These are phyloP conservation scores for Parazoanthus swiftii DNA, from an alignment of 92 coral and sea anemone genomes.

Conservation along the genomic window DNA sequence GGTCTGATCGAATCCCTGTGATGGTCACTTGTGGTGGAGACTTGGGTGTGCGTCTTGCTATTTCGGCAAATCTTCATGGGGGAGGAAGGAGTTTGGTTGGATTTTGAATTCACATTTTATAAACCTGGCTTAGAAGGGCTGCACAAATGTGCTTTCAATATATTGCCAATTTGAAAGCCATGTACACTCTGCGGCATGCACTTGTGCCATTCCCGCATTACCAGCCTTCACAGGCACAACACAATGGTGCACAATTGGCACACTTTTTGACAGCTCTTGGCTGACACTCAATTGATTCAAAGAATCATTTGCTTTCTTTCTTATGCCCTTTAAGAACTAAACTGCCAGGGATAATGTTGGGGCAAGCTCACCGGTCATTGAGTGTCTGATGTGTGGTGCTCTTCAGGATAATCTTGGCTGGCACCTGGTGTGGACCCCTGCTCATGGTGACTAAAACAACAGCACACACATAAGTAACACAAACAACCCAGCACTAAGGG, in stretches of 20 bases:
- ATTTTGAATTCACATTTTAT: slow-evolving; percentile 57
- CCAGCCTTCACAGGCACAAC: slow-evolving; percentile 25
- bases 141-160: slow-evolving; percentile 24
- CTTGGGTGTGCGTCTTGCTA: slow-evolving; percentile 74
- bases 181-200: neutral
- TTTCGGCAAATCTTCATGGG: slow-evolving; percentile 93
- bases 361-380: slow-evolving; percentile 96
- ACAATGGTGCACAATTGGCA: slow-evolving; percentile 32
- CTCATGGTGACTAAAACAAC: slow-evolving; percentile 40
- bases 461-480: slow-evolving; percentile 7
- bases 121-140: slow-evolving; percentile 43
- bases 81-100: slow-evolving; percentile 66
- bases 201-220: slow-evolving; percentile 26
- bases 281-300: slow-evolving; percentile 28
- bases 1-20: slow-evolving; percentile 76
- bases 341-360: slow-evolving; percentile 53
- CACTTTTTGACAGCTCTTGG: slow-evolving; percentile 37
- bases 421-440: slow-evolving; percentile 62
- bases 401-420: slow-evolving; percentile 94
- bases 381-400: slow-evolving; percentile 95
- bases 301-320: slow-evolving; percentile 35
- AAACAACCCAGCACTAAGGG: neutral
- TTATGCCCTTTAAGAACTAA: slow-evolving; percentile 39
- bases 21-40: slow-evolving; percentile 91
- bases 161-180: slow-evolving; percentile 35